Base-by-base conservation (phyloP, 2,888 invertebrate species). In the Euclidia mi region DNA sequence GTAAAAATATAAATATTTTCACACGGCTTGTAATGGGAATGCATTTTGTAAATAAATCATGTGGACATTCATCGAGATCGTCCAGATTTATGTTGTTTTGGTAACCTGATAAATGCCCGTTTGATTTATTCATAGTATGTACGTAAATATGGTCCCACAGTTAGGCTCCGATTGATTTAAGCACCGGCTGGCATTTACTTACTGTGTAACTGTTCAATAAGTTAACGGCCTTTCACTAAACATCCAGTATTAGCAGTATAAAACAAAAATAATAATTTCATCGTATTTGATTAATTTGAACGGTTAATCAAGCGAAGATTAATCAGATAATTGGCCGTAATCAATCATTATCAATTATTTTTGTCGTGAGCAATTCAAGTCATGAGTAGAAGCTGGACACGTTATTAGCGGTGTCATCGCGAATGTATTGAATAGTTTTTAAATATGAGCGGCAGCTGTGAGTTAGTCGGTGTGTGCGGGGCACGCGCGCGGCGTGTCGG, bases 391-490 rank as follows among this genome's bases (percentile, higher is more conserved):
- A 1, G 20, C 7, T 29, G n/a, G 2, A 29, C 14, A 7, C 6
- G 7, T 9, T 34, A 34, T 34, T 14, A 34, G 34, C 14, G 1
- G 41, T 56, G 37, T 40, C 18, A 45, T 50, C 37, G 45, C 7
- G 35, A 75, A 61, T 66, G 45, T 64, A 57, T 37, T 64, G 57
- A 75, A 76, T 72, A 71, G 56, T 74, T 70, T 76, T 57, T 52
- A 81, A 79, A 78, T 74, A 74, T 68, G 64, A 52, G 56, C 63
- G 52, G 64, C 77, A 79, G 73, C 71, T 76, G 77, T n/a, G n/a
- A n/a, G n/a, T n/a, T n/a, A n/a, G n/a, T 25, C 9, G 7, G 57
- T 48, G 56, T 15, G 59, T 45, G 63, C 45, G 56, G 47, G 51
- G 82, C 84, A 82, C 81, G 84, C 82, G 81, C 72, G 43, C 37